phyloP scores from a whole-genome alignment of 1,140 invertebrate species.

The Pomphorhynchus laevis region DNA sequence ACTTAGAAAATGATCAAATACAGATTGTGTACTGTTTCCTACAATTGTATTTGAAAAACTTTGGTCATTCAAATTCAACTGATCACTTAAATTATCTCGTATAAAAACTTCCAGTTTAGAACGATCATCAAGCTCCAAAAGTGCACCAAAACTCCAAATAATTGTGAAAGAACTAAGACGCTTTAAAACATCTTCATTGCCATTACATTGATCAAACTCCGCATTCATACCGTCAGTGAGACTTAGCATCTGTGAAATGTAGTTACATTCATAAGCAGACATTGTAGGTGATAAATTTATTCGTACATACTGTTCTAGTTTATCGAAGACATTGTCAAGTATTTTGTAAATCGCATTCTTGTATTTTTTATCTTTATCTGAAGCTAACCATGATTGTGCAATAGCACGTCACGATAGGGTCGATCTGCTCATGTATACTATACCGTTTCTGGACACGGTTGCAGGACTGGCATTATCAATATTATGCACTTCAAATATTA shows the following conservation, averaged over 20 bases:
- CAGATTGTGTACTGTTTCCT: slow-evolving; percentile 26
- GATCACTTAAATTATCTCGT: slow-evolving; percentile 26
- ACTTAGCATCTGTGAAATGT: neutral
- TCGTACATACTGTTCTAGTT: neutral
- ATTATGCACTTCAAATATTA: slow-evolving; percentile 77
- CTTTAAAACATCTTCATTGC: slow-evolving; percentile 12
- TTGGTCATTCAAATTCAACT: slow-evolving; percentile 30
- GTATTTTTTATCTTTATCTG: no score
- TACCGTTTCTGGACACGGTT: slow-evolving; percentile 66
- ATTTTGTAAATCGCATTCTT: neutral
- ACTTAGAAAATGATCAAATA: slow-evolving; percentile 57
- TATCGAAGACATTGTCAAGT: neutral
- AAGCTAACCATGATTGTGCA: slow-evolving; percentile 43
- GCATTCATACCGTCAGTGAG: no score
- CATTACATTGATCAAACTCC: no score
- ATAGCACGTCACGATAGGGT: slow-evolving; percentile 55
- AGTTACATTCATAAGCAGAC: neutral
- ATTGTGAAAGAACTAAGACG: slow-evolving; percentile 18
- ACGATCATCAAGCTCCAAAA: slow-evolving; percentile 47
- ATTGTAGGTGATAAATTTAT: neutral
- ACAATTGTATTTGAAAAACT: slow-evolving; percentile 20
- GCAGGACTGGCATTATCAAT: slow-evolving; percentile 80
- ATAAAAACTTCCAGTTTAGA: slow-evolving; percentile 39
- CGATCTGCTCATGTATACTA: slow-evolving; percentile 87
- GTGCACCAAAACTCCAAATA: slow-evolving; percentile 37